Base-by-base conservation (phyloP, 1,140 invertebrate genomes). In the Magallana angulata region DNA sequence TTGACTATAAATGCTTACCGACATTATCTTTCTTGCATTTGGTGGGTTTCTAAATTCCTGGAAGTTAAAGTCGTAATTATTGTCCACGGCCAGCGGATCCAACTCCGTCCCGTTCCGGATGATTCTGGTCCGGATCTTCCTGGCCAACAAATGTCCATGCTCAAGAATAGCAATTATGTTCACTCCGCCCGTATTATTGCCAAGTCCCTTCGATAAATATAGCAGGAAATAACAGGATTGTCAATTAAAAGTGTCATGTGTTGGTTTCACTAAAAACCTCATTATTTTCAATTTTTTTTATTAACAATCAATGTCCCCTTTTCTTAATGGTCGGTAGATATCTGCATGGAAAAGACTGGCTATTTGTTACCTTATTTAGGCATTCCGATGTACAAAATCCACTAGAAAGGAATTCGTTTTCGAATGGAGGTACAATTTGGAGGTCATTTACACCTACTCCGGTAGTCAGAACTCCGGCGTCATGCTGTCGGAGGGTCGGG, bases 1-100 rank as follows among this genome's bases (percentile, higher is more conserved):
- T 48, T 48, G 2, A 48, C 5, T 48, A 48, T 5, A 48, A 4
- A 48, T 48, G 36, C 76, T 57, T 85, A 88, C 87, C 57, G 84
- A 60, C 57, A 58, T 57, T n/a, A 89, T 12, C 9, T 68, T 59
- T 60, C 62, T 64, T 60, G 84, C 18, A 9, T 86, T 57, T 2
- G 36, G 64, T 7, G 84, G 36, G n/a, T 58, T 12, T 60, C 88
- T 57, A 24, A 57, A 86, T 57, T 89, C 88, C 60, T 89, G 88
- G 36, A 62, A 89, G 64, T 89, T 82, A 62, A 89, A 89, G 56
- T 89, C 88, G 57, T 89, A 89, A 60, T 89, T 86, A 14, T 76
- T 24, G n/a, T 89, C 88, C 3, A 56, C 60, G 0, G 59, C 85
- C 6, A 89, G 56, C 8, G 88, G 88, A 62, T 85, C 59, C 56